Evolutionary conservation across 2,113 vertebrate species (phyloP).

Genomic region (Gasterosteus nipponicus): DNA sequence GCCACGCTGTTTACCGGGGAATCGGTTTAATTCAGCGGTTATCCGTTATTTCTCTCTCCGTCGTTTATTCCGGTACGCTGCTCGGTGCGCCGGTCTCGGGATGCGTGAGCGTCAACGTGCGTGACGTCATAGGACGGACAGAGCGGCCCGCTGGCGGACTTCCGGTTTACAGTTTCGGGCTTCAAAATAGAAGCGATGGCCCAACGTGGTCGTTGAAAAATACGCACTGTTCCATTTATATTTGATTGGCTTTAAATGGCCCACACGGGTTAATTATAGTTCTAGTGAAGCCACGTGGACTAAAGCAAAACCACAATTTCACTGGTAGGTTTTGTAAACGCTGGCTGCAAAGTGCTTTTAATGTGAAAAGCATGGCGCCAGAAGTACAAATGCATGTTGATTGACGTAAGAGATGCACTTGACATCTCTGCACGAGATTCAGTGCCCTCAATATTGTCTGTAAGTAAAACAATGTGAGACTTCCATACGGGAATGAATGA

Average conservation of each 20-base stretch:
- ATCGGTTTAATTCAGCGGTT: neutral
- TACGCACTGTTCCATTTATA: too few species aligned
- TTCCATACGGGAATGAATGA: neutral
- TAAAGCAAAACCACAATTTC: too few species aligned
- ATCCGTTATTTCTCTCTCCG: conserved; percentile 1
- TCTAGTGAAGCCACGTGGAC: neutral
- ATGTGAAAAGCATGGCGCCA: neutral
- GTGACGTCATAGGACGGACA: conserved; percentile 21
- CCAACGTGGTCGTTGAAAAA: too few species aligned
- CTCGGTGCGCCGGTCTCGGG: conserved; percentile 18
- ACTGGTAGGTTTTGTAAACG: neutral
- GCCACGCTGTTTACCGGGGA: neutral
- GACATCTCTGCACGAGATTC: neutral
- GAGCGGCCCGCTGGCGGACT: neutral
- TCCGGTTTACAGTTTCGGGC: neutral
- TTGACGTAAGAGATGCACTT: neutral
- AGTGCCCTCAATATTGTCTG: neutral
- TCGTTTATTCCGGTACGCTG: conserved; percentile 38
- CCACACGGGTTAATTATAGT: neutral
- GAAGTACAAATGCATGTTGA: neutral
- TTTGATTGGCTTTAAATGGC: too few species aligned
- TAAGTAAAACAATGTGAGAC: neutral
- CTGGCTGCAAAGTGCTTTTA: neutral
- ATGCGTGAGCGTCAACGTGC: conserved; percentile 55
- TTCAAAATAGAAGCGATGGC: conserved; percentile 41